These are phyloP conservation scores for Chrysolina americana DNA, from an alignment of 2,888 invertebrate genomes.

Conservation along the genomic window DNA sequence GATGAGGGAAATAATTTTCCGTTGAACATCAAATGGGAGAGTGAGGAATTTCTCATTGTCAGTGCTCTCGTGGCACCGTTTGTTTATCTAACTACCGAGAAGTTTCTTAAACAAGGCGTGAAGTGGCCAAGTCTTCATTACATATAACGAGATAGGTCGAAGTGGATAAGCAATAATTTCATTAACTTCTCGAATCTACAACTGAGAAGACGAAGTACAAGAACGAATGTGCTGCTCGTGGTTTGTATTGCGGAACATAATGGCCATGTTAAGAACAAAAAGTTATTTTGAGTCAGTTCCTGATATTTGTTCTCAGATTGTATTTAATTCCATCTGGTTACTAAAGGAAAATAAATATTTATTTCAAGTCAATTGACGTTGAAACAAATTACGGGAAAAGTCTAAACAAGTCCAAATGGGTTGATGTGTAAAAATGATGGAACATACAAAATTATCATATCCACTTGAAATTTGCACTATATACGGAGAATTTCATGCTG, in stretches of 20 bases:
- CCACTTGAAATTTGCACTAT: too few species aligned
- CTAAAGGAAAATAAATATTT: too few species aligned
- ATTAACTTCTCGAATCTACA: constrained; percentile 48
- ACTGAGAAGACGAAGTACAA: constrained; percentile 20
- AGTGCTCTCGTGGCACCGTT: constrained; percentile 38
- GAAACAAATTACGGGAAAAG: too few species aligned
- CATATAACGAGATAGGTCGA: constrained; percentile 54
- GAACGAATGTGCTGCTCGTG: background rate
- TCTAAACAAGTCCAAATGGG: too few species aligned
- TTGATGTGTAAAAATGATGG: too few species aligned
- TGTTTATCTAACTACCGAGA: constrained; percentile 33
- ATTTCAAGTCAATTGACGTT: too few species aligned
- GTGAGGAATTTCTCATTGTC: background rate
- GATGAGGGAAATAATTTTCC: too few species aligned
- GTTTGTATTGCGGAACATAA: background rate
- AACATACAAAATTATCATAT: too few species aligned
- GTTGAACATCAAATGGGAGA: background rate
- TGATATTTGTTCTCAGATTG: background rate
- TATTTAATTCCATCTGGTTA: too few species aligned
- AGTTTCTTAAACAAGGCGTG: constrained; percentile 45
- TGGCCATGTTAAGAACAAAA: background rate
- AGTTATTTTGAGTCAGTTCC: background rate
- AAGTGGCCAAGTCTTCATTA: constrained; percentile 45
- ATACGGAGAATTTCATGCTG: too few species aligned
- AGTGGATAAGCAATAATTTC: constrained; percentile 57